A percentile compares a stretch with the other conserved stretches of the same genome.
These are phyloP conservation scores for Dipodomys spectabilis DNA, from an alignment of 2,113 vertebrate genomes.

Conservation along the genomic window DNA sequence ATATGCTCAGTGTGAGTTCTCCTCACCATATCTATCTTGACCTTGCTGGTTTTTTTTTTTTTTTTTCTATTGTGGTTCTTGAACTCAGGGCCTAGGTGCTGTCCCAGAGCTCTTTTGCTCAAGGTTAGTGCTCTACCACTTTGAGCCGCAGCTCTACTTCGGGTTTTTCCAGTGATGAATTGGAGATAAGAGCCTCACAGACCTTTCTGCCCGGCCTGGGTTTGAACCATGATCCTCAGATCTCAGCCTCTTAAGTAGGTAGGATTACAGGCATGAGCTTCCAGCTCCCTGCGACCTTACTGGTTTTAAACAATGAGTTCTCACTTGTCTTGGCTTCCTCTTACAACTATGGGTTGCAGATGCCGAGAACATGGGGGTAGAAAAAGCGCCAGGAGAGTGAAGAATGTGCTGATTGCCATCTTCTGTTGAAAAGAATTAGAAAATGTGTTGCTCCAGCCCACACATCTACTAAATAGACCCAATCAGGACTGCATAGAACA, in stretches of 20 bases:
- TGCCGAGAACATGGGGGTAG: not conserved
- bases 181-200: too few relatives aligned
- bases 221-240: too few relatives aligned
- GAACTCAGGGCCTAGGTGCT: too few relatives aligned
- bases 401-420: slow-evolving; percentile 35
- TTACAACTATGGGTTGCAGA: not conserved
- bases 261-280: too few relatives aligned
- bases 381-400: not conserved
- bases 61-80: too few relatives aligned
- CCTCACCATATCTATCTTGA: not conserved
- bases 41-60: not conserved
- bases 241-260: too few relatives aligned
- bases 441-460: slow-evolving; percentile 16
- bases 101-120: too few relatives aligned
- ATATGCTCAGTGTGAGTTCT: not conserved
- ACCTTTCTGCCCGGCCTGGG: too few relatives aligned
- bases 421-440: slow-evolving; percentile 41
- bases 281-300: not conserved
- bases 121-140: too few relatives aligned
- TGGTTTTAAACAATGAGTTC: slow-evolving; percentile 16
- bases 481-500: not conserved
- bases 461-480: not conserved
- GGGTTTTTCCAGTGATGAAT: too few relatives aligned
- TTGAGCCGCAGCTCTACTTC: too few relatives aligned
- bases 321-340: not conserved